Evolutionary conservation across 2,113 vertebrate genomes (phyloP).

Genomic region (Chlorodrepanis virens): DNA sequence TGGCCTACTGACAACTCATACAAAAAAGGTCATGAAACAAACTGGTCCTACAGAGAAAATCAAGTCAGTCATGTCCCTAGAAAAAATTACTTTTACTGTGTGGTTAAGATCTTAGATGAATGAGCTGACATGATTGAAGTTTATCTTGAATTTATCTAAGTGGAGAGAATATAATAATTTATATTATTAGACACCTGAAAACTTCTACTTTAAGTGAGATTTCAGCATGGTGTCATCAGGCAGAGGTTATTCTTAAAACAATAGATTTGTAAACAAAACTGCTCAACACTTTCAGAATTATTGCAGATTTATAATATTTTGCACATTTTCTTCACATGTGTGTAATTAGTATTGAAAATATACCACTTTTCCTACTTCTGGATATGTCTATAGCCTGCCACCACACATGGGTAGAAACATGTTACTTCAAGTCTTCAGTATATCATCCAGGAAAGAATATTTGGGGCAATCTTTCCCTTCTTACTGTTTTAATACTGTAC

Average conservation of each 20-base stretch:
- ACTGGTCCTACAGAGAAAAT: neutral
- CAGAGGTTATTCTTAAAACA: neutral
- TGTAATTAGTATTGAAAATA: neutral
- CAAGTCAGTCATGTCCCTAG: neutral
- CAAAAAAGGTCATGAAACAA: neutral
- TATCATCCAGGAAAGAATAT: neutral
- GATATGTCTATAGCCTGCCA: neutral
- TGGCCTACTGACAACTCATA: neutral
- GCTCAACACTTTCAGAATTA: neutral
- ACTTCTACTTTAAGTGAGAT: neutral
- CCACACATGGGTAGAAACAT: neutral
- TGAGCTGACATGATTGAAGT: neutral
- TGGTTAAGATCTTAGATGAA: neutral
- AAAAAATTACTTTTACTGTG: neutral
- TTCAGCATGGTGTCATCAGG: neutral
- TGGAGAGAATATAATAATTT: neutral
- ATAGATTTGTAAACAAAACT: neutral
- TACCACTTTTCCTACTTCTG: neutral
- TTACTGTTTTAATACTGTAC: neutral
- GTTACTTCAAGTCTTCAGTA: neutral
- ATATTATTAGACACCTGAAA: neutral
- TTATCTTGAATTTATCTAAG: neutral
- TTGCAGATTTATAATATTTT: neutral
- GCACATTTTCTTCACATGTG: rapidly evolving
- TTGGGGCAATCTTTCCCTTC: neutral